These are phyloP conservation scores for Eleginops maclovinus DNA, from an alignment of 2,113 vertebrate species.

Conservation along the genomic window DNA sequence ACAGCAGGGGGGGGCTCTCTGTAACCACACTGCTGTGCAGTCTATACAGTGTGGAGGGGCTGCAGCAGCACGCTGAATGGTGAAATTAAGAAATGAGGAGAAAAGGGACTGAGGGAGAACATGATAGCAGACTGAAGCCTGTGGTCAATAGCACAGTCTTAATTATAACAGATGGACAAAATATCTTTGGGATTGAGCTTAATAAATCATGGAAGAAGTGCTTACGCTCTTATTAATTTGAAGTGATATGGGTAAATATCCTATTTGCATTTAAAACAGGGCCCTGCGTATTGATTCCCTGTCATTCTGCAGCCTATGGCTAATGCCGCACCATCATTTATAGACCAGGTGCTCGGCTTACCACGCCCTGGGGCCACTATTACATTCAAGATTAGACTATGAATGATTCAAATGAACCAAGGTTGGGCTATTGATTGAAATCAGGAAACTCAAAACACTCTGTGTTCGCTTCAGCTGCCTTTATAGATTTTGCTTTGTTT, in stretches of 20 bases:
- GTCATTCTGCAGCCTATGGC: conserved; percentile 62
- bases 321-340: conserved; percentile 67
- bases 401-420: conserved; percentile 78
- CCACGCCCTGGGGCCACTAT: conserved; percentile 67
- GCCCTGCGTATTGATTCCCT: conserved; percentile 60
- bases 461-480: conserved; percentile 48
- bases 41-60: conserved; percentile 3
- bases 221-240: conserved; percentile 61
- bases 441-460: conserved; percentile 66
- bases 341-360: conserved; percentile 67
- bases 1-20: conserved; percentile 12
- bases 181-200: conserved; percentile 53
- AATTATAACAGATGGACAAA: conserved; percentile 58
- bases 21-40: not conserved
- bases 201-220: conserved; percentile 60
- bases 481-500: conserved; percentile 65
- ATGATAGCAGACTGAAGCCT: not conserved
- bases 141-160: conserved; percentile 39
- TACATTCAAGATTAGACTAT: conserved; percentile 77
- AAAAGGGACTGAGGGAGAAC: conserved; percentile 18
- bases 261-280: conserved; percentile 61
- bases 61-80: conserved; percentile 13
- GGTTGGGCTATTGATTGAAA: conserved; percentile 72
- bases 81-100: conserved; percentile 17
- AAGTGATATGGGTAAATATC: conserved; percentile 64